Conservation (phyloP, 2,888 invertebrate species). For the Drosophila ezoana region DNA sequence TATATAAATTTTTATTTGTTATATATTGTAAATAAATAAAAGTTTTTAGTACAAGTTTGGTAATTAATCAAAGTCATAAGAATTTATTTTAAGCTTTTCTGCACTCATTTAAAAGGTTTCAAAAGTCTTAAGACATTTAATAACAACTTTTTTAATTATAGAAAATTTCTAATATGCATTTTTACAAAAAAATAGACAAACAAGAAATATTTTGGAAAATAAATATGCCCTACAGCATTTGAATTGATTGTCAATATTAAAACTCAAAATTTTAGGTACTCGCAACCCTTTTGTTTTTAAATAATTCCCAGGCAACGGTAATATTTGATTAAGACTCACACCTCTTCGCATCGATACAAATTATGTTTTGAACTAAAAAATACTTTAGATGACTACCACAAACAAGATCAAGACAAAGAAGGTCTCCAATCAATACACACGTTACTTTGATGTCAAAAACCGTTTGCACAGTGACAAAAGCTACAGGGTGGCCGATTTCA, state of each 20-base stretch:
- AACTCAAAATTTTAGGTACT: conserved; percentile 36
- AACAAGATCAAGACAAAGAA: conserved; percentile 36
- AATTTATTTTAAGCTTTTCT: too few relatives aligned
- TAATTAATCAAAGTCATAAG: too few relatives aligned
- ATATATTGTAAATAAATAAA: too few relatives aligned
- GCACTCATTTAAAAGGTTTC: too few relatives aligned
- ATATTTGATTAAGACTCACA: background rate
- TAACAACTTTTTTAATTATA: too few relatives aligned
- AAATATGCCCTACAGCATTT: background rate
- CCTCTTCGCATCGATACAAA: background rate
- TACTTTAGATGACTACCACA: conserved; percentile 43
- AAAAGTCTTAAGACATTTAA: too few relatives aligned
- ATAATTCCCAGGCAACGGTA: conserved; percentile 30
- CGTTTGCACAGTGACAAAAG: conserved; percentile 1
- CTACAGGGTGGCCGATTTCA: background rate
- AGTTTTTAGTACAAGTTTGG: too few relatives aligned
- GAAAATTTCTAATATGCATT: too few relatives aligned
- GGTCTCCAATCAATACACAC: conserved; percentile 35
- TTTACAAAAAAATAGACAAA: too few relatives aligned
- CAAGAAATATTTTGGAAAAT: background rate
- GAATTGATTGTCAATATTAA: conserved; percentile 32
- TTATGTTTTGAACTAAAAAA: background rate
- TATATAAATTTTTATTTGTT: too few relatives aligned
- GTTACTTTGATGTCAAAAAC: conserved; percentile 47
- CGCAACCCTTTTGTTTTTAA: conserved; percentile 14